Base-by-base conservation (phyloP, 2,797 vertebrate species). In the Manis pentadactyla region DNA sequence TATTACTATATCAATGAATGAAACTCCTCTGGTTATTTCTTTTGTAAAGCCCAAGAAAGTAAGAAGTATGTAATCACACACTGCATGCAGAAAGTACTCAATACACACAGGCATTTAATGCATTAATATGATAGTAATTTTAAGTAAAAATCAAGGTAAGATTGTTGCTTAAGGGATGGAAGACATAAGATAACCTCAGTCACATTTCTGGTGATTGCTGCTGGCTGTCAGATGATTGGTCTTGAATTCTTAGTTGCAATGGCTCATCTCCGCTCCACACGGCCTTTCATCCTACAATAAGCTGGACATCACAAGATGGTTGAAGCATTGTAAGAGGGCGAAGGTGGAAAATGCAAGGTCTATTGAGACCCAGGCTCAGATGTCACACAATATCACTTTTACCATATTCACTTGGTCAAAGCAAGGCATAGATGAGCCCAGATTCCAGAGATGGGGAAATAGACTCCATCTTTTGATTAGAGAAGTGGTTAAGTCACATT, bases 111-210 rank as follows among this genome's bases (percentile, higher is more conserved):
- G 53, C 87, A 83, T 2, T 93, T 90, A 79, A 95, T 74, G 12
- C 21, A 55, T 82, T 66, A 74, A 2, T 21, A 71, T 27, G 15
- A 55, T 46, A 74, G 51, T 53, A 53, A 71, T 75, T 86, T 87
- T 75, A 71, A 86, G 29, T 78, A 86, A 85, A 95, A 87, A 39
- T 59, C 59, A 95, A 81, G 4, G 49, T 73, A 77, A 64, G 4
- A 68, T 34, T 87, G 13, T 57, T 94, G n/a, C 49, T 66, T 71
- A 87, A 49, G 49, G 19, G 23, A 75, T 86, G 37, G 64, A 64
- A 91, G 12, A 42, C 14, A 12, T 19, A 66, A 63, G 13, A 18
- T 61, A 34, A 7, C 23, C 5, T 69, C n/a, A 23, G 0, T 84
- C 4, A 34, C 51, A 9, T 85, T 64, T 93, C n/a, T 71, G 14